Percentiles rank a stretch among this genome's conserved stretches.
These are phyloP conservation scores for Fistularia commersonii DNA, from an alignment of 2,797 vertebrate species.

Conservation along the genomic window DNA sequence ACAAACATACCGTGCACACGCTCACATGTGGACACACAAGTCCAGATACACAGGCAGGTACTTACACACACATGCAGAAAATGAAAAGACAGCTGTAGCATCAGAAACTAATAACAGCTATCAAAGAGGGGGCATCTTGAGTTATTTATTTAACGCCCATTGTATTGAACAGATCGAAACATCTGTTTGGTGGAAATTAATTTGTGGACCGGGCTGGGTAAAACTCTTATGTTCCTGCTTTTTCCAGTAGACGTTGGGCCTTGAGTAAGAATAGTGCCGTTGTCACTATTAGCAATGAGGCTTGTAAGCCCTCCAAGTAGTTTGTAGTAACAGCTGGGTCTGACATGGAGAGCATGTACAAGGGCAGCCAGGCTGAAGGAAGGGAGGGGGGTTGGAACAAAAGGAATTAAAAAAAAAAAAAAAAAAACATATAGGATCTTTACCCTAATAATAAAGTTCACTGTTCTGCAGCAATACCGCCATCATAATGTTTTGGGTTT, in stretches of 20 bases:
- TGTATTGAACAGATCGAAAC: slow-evolving; percentile 58
- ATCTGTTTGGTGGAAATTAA: slow-evolving; percentile 59
- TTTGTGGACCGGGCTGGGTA: slow-evolving; percentile 45
- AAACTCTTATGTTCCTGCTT: slow-evolving; percentile 50
- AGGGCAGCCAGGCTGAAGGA: slow-evolving; percentile 73
- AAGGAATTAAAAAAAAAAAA: slow-evolving; percentile 43
- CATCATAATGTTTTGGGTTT: slow-evolving; percentile 7
- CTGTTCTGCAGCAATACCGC: slow-evolving; percentile 1
- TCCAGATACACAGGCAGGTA: slow-evolving; percentile 20
- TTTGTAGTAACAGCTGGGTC: slow-evolving; percentile 85
- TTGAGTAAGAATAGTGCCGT: slow-evolving; percentile 73
- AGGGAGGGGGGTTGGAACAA: slow-evolving; percentile 59
- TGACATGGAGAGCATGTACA: slow-evolving; percentile 83
- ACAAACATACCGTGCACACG: slow-evolving; percentile 59
- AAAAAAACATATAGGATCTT: slow-evolving; percentile 49
- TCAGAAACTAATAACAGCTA: slow-evolving; percentile 40
- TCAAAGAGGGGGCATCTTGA: slow-evolving; percentile 45
- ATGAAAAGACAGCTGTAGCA: slow-evolving; percentile 5
- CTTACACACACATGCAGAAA: slow-evolving; percentile 6
- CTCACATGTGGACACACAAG: slow-evolving; percentile 36
- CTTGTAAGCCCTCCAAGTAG: slow-evolving; percentile 80
- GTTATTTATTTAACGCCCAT: slow-evolving; percentile 56
- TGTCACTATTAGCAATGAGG: slow-evolving; percentile 78
- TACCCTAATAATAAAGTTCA: slow-evolving; percentile 28
- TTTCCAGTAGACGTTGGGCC: slow-evolving; percentile 63